These are phyloP conservation scores for Elegia similella DNA, from an alignment of 2,888 invertebrate genomes.

Conservation along the genomic window DNA sequence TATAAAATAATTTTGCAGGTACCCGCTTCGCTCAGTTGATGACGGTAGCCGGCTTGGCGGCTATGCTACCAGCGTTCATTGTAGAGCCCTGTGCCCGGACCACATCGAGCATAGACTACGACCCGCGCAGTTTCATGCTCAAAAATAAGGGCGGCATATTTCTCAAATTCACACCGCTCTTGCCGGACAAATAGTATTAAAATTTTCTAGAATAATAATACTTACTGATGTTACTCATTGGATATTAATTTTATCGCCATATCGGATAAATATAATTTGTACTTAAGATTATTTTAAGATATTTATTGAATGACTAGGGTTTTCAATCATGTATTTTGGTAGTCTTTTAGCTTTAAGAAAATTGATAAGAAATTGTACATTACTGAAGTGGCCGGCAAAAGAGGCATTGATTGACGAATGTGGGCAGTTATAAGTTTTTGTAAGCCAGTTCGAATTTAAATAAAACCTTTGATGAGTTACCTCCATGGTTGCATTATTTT, in stretches of 20 bases:
- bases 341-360: no score
- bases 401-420: no score
- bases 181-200: not conserved
- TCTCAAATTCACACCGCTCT: constrained; percentile 50
- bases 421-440: no score
- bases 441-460: no score
- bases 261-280: constrained; percentile 20
- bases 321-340: not conserved
- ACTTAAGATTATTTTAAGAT: constrained; percentile 24
- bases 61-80: constrained; percentile 49
- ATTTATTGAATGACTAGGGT: not conserved
- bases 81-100: constrained; percentile 67
- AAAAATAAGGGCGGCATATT: constrained; percentile 75
- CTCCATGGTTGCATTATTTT: no score
- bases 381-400: no score
- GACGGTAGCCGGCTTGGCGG: constrained; percentile 58
- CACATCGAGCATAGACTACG: constrained; percentile 61
- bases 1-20: constrained; percentile 47
- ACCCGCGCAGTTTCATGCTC: constrained; percentile 70
- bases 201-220: not conserved
- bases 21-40: constrained; percentile 68
- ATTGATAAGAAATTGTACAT: no score
- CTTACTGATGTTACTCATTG: constrained; percentile 1
- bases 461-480: no score
- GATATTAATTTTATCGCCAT: constrained; percentile 19